A percentile compares a stretch with the other conserved stretches of the same genome.
These are phyloP conservation scores for Dermochelys coriacea DNA, from an alignment of 2,797 vertebrate species.

Conservation along the genomic window DNA sequence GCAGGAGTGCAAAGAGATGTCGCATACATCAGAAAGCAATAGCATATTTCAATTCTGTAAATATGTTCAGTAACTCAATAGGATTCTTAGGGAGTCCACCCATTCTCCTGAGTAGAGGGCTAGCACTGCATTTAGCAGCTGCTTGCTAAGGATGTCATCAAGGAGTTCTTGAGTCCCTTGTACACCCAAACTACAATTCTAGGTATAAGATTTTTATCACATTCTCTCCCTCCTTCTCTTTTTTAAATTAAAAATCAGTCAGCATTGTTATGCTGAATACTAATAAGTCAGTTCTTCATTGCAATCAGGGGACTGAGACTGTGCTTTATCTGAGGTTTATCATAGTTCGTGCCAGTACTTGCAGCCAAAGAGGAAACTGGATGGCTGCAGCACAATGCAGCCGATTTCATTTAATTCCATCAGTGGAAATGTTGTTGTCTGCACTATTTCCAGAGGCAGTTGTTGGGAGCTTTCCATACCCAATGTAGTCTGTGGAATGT, in stretches of 20 bases:
- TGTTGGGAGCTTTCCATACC: slow-evolving; percentile 64
- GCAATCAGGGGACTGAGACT: neutral
- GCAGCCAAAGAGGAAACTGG: slow-evolving; percentile 73
- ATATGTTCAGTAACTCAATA: neutral
- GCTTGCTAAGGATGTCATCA: neutral
- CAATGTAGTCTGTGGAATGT: slow-evolving; percentile 42
- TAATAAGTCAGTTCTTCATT: slow-evolving; percentile 59
- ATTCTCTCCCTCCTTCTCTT: neutral
- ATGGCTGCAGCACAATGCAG: slow-evolving; percentile 71
- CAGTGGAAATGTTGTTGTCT: slow-evolving; percentile 49
- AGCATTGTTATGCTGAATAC: neutral
- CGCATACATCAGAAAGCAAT: neutral
- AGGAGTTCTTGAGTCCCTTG: slow-evolving; percentile 54
- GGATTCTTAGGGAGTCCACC: neutral
- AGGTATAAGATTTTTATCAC: slow-evolving; percentile 66
- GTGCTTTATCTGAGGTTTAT: slow-evolving; percentile 59
- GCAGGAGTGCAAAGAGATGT: neutral
- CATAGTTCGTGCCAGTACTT: slow-evolving; percentile 43
- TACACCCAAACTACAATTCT: slow-evolving; percentile 59
- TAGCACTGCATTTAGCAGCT: neutral
- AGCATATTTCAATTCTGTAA: neutral
- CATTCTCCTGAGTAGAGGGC: neutral
- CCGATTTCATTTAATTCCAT: slow-evolving; percentile 70
- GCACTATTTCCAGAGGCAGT: slow-evolving; percentile 58
- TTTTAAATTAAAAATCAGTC: slow-evolving; percentile 59